phyloP scores from a whole-genome alignment of 2,888 invertebrate genomes.

The Belgica antarctica region DNA sequence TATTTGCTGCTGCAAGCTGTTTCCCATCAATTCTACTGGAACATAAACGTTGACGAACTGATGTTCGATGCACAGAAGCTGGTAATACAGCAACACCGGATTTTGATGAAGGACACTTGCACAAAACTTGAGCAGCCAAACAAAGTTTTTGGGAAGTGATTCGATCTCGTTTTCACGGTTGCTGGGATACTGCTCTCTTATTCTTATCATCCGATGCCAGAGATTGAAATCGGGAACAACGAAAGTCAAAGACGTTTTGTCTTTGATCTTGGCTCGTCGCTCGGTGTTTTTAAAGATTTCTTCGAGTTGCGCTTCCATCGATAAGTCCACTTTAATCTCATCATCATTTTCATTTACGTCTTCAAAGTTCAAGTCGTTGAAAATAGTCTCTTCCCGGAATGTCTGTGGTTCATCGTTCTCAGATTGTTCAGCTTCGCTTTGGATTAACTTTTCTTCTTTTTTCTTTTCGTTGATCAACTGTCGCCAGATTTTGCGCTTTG shows the following conservation, averaged over 20 bases:
- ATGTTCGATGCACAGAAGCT: slow-evolving; percentile 51
- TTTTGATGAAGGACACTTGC: slow-evolving; percentile 50
- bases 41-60: slow-evolving; percentile 47
- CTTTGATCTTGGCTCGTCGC: no score
- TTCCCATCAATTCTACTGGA: slow-evolving; percentile 14
- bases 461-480: neutral
- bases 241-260: slow-evolving; percentile 45
- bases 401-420: neutral
- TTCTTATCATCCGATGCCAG: slow-evolving; percentile 50
- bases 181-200: slow-evolving; percentile 46
- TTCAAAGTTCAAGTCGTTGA: neutral
- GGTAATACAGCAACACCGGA: slow-evolving; percentile 50
- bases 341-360: neutral
- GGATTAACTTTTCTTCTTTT: neutral
- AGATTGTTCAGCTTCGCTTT: neutral
- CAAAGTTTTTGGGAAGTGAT: slow-evolving; percentile 51
- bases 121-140: slow-evolving; percentile 53
- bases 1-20: no score
- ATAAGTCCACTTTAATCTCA: neutral
- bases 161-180: slow-evolving; percentile 46
- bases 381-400: neutral
- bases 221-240: slow-evolving; percentile 52
- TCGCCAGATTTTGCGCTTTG: neutral
- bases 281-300: neutral
- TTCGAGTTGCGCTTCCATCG: neutral